Percentiles rank a stretch among this genome's conserved stretches.
phyloP scores from a whole-genome alignment of 2,113 vertebrate genomes.

The Phaethornis superciliosus region DNA sequence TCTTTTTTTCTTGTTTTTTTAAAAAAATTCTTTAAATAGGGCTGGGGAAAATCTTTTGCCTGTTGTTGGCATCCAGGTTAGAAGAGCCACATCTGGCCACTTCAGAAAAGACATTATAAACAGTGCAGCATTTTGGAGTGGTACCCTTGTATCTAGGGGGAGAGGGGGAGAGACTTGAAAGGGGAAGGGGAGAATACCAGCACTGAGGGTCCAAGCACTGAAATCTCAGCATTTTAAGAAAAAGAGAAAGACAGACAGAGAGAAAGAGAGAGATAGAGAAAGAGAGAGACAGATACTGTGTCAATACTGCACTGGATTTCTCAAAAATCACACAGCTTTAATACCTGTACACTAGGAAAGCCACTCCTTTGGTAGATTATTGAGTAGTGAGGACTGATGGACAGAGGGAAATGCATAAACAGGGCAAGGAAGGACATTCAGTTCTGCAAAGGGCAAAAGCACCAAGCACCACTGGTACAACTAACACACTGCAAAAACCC shows the following conservation, averaged over 20 bases:
- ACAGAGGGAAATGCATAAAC: not conserved
- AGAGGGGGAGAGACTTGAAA: not conserved
- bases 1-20: not conserved
- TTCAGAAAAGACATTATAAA: not conserved
- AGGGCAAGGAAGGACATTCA: not conserved
- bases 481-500: not conserved
- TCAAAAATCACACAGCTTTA: constrained; percentile 77
- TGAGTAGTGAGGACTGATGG: not conserved
- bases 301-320: constrained; percentile 76
- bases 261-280: constrained; percentile 15
- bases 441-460: constrained; percentile 15
- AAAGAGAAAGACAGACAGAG: constrained; percentile 69
- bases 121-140: constrained; percentile 49
- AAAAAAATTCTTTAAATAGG: not conserved
- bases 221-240: constrained; percentile 79
- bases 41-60: not conserved
- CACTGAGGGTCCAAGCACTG: constrained; percentile 69
- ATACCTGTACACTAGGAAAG: constrained; percentile 69
- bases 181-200: constrained; percentile 36
- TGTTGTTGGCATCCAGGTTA: not conserved
- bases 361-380: constrained; percentile 22
- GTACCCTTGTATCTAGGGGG: not conserved
- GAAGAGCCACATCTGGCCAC: constrained; percentile 32
- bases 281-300: constrained; percentile 69
- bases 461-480: not conserved